A percentile compares a stretch with the other conserved stretches of the same genome.
Conservation (phyloP, 2,888 invertebrate genomes). For the Polydrusus tereticollis region DNA sequence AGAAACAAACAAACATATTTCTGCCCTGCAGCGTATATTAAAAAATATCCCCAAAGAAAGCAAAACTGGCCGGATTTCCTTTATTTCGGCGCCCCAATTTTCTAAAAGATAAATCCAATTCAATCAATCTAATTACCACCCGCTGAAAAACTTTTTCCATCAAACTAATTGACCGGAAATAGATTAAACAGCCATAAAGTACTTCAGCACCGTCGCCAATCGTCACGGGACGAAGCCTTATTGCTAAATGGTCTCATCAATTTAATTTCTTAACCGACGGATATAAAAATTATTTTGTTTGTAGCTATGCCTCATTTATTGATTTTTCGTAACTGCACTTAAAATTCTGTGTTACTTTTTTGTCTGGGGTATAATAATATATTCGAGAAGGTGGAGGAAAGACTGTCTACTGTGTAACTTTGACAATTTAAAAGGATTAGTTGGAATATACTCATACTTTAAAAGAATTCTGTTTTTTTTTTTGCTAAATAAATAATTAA, state of each 20-base stretch:
- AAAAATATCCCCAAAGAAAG: too few species aligned
- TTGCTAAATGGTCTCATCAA: not conserved
- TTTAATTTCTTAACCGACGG: not conserved
- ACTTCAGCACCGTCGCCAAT: slow-evolving; percentile 4
- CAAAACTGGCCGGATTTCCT: not conserved
- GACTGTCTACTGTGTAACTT: too few species aligned
- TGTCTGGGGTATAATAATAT: too few species aligned
- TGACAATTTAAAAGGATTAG: too few species aligned
- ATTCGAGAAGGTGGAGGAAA: too few species aligned
- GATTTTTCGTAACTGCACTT: not conserved
- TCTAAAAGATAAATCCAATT: not conserved
- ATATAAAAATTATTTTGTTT: not conserved
- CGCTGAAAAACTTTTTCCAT: slow-evolving; percentile 1
- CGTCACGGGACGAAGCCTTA: not conserved
- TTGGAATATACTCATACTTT: too few species aligned
- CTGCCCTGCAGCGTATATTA: too few species aligned
- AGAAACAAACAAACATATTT: too few species aligned
- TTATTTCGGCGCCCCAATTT: not conserved
- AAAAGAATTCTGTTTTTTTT: too few species aligned
- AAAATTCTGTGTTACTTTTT: too few species aligned
- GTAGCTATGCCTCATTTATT: too few species aligned
- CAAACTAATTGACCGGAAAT: slow-evolving; percentile 1
- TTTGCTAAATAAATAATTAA: too few species aligned
- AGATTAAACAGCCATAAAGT: slow-evolving; percentile 6
- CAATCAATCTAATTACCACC: not conserved